Percentiles rank a stretch among this genome's conserved stretches.
phyloP scores from a whole-genome alignment of 2,888 invertebrate genomes.

The Herminia tarsipennalis region DNA sequence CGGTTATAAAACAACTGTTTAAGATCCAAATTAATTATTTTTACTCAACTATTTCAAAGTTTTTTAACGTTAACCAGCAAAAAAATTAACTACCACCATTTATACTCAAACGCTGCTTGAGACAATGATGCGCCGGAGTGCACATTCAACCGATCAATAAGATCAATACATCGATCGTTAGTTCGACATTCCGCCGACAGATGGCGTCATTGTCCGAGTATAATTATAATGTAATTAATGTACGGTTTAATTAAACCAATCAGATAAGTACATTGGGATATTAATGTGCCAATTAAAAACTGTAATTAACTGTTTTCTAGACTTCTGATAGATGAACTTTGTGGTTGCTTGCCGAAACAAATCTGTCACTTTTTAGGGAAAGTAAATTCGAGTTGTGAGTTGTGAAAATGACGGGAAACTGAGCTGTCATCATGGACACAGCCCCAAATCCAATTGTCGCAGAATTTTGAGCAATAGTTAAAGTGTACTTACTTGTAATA shows the following conservation, averaged over 20 bases:
- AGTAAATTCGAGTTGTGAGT: no score
- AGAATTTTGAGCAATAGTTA: no score
- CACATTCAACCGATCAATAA: conserved; percentile 59
- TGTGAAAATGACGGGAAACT: no score
- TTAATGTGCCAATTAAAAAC: conserved; percentile 76
- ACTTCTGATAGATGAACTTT: conserved; percentile 30
- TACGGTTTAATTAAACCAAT: conserved; percentile 74
- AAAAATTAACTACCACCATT: not conserved
- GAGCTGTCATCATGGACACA: no score
- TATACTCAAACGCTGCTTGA: conserved; percentile 10
- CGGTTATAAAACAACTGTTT: no score
- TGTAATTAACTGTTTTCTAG: conserved; percentile 55
- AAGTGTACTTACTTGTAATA: no score
- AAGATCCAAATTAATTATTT: no score
- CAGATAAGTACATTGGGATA: conserved; percentile 71
- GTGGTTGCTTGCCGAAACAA: no score
- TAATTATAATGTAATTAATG: conserved; percentile 84
- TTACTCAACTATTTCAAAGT: no score
- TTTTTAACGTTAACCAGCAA: no score
- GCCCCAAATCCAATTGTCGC: no score
- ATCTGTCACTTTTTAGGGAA: no score
- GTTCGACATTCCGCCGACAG: conserved; percentile 31
- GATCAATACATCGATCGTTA: conserved; percentile 48
- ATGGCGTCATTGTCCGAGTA: conserved; percentile 32
- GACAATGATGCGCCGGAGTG: conserved; percentile 71